Evolutionary conservation across 92 coral and sea anemone genomes (phyloP).

Genomic region (Palythoa grandis): DNA sequence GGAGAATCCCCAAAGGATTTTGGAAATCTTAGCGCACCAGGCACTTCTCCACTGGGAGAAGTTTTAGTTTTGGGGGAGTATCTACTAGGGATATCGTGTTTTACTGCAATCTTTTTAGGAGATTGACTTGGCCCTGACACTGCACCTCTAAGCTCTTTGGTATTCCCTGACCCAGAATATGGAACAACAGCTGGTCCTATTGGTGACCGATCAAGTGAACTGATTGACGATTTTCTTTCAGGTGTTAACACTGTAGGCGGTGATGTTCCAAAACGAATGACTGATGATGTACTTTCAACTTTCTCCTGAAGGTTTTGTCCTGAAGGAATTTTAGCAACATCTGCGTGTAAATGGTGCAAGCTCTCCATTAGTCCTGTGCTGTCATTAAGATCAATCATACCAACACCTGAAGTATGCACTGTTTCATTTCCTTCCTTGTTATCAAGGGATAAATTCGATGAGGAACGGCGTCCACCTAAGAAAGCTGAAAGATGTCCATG

Average conservation of each 20-base stretch:
- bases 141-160: not conserved
- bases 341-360: slow-evolving; percentile 55
- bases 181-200: slow-evolving; percentile 19
- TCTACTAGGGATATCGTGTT: slow-evolving; percentile 9
- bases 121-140: not conserved
- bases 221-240: slow-evolving; percentile 9
- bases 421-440: not conserved
- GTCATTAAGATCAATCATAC: slow-evolving; percentile 85
- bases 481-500: not conserved
- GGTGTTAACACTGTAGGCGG: slow-evolving; percentile 21
- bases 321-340: not conserved
- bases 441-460: slow-evolving; percentile 16
- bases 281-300: slow-evolving; percentile 8
- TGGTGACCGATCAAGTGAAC: slow-evolving; percentile 22
- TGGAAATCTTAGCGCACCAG: slow-evolving; percentile 32
- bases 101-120: not conserved
- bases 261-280: slow-evolving; percentile 41
- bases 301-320: slow-evolving; percentile 1
- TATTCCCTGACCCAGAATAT: not conserved
- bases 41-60: slow-evolving; percentile 7
- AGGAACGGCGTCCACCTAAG: slow-evolving; percentile 32
- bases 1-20: slow-evolving; percentile 44
- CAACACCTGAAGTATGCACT: slow-evolving; percentile 29
- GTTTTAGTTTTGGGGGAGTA: slow-evolving; percentile 12
- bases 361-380: slow-evolving; percentile 69